Evolutionary conservation across 2,888 invertebrate genomes (phyloP).

Genomic region (Trichopria drosophilae): DNA sequence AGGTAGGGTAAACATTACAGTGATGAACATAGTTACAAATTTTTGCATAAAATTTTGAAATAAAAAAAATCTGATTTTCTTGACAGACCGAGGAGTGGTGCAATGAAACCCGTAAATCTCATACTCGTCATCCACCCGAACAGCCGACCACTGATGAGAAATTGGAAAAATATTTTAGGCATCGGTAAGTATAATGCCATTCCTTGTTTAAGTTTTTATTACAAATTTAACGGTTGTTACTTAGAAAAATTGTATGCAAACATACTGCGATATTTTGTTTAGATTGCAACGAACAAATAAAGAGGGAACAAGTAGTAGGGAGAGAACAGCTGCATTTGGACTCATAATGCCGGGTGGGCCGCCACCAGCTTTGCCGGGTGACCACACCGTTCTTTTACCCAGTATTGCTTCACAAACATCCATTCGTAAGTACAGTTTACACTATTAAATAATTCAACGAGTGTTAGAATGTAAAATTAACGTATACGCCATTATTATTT

Average conservation of each 20-base stretch:
- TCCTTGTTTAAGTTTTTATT: constrained; percentile 28
- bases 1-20: constrained; percentile 61
- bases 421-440: constrained; percentile 48
- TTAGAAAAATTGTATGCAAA: neutral
- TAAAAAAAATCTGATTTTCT: constrained; percentile 22
- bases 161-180: constrained; percentile 63
- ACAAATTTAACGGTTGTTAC: neutral
- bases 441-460: neutral
- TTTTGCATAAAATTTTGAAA: neutral
- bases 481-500: constrained; percentile 21
- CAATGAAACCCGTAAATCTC: constrained; percentile 60
- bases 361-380: constrained; percentile 62
- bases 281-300: constrained; percentile 66
- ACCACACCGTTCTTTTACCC: constrained; percentile 60
- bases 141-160: constrained; percentile 62
- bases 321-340: constrained; percentile 58
- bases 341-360: constrained; percentile 57
- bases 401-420: constrained; percentile 62
- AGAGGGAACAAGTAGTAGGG: constrained; percentile 60
- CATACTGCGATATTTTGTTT: constrained; percentile 42
- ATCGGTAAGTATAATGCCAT: constrained; percentile 50
- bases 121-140: constrained; percentile 56
- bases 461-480: too few species aligned
- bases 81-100: constrained; percentile 71
- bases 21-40: neutral